phyloP scores from a whole-genome alignment of 30 jellyfish, hydroid and myxozoan species.

The Mastigias papua region DNA sequence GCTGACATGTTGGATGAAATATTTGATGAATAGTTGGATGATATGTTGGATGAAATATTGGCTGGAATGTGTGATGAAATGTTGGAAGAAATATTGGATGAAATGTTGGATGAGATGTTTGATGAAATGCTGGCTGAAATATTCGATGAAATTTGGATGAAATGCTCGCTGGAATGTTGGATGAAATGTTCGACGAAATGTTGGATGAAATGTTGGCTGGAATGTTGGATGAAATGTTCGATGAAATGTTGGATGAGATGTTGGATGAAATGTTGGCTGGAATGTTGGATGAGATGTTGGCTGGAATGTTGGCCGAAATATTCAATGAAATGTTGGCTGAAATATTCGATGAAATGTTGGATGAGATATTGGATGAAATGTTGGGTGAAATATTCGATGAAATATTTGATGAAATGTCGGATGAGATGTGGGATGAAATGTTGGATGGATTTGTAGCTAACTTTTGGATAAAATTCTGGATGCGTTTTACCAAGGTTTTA shows the following conservation, averaged over 20 bases:
- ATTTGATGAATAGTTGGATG: background rate
- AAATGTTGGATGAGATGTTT: background rate
- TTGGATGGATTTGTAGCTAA: background rate
- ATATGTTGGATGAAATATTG: background rate
- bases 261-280: background rate
- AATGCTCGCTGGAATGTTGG: background rate
- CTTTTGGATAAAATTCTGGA: background rate
- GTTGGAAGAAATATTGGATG: background rate
- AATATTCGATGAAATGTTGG: background rate
- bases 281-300: background rate
- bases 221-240: background rate
- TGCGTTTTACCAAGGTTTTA: too few relatives aligned
- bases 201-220: background rate
- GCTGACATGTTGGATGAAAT: background rate
- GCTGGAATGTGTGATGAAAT: background rate
- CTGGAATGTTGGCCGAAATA: background rate
- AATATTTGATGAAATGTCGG: background rate
- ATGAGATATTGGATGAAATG: background rate
- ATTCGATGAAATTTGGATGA: background rate
- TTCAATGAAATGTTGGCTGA: background rate
- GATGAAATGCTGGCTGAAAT: background rate
- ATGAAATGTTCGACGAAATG: background rate
- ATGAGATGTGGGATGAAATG: background rate
- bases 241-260: background rate
- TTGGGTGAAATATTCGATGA: background rate